Evolutionary conservation across 2,113 vertebrate genomes (phyloP).

Genomic region (Apistogramma diplotaenia): DNA sequence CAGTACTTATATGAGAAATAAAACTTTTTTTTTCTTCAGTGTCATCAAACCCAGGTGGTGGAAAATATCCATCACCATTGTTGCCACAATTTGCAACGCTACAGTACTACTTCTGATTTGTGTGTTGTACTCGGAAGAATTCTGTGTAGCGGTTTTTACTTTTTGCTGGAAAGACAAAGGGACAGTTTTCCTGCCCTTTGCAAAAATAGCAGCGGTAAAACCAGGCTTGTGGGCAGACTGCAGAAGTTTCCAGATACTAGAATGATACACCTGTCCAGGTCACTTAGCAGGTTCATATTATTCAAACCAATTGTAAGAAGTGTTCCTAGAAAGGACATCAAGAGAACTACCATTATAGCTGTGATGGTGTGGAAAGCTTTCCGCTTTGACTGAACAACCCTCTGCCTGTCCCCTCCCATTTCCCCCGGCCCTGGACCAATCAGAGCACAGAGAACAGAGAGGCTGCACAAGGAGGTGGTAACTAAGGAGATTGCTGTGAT

Average conservation of each 20-base stretch:
- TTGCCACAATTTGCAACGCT: background rate
- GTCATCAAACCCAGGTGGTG: too few species aligned
- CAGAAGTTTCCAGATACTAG: background rate
- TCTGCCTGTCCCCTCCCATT: background rate
- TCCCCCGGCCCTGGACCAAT: background rate
- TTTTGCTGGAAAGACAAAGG: background rate
- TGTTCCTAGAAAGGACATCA: background rate
- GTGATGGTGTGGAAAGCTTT: background rate
- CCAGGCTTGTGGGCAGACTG: background rate
- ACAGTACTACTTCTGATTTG: background rate
- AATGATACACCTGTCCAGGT: background rate
- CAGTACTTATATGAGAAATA: background rate
- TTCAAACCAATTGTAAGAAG: rapidly evolving
- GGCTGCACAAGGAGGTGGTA: background rate
- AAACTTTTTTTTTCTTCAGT: background rate
- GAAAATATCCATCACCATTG: too few species aligned
- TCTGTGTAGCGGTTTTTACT: background rate
- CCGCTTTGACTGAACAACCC: background rate
- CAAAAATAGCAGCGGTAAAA: background rate
- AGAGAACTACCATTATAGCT: background rate
- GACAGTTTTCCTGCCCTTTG: background rate
- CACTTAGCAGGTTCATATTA: rapidly evolving
- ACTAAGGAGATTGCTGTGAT: rapidly evolving
- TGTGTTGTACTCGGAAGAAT: background rate
- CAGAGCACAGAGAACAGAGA: background rate